Evolutionary conservation across 2,113 vertebrate genomes (phyloP), one percentile per base, ranked within the genome.

Genomic region (Delphinus delphis): DNA sequence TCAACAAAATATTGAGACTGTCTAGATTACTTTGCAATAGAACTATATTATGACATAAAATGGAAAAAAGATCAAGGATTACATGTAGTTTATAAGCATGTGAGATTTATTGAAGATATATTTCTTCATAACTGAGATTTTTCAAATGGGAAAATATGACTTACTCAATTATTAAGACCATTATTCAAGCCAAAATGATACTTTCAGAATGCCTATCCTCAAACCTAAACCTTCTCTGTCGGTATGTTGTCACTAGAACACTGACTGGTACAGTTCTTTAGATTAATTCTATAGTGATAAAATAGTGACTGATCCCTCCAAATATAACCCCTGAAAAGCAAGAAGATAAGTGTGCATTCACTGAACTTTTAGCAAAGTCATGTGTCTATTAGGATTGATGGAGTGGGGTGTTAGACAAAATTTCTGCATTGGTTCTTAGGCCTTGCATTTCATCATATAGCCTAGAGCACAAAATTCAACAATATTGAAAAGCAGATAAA

Each of bases 121-220:
- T 94, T 98, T 97, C n/a, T 97, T 96, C 14, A 70, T 80, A 92
- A 84, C 11, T 85, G 76, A 55, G 3, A 88, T 96, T 97, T 79
- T 79, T 13, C 94, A 97, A 93, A 47, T 95, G 71, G 28, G 73
- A 88, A 97, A 85, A 87, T 94, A n/a, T 94, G 6, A 91, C 25
- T 31, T 96, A 86, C 21, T 96, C 18, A 93, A 33, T 92, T 97
- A 81, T 82, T 88, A 77, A 97, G 97, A 55, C 6, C 7, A 14
- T 86, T 73, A 63, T 92, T 96, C 38, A 73, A 87, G 38, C 28
- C 21, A n/a, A 96, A 20, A 82, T 89, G 76, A 47, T 10, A 20
- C 83, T 94, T 87, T 89, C 14, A 86, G 13, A 84, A 71, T 55
- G 12, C 25, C 65, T 93, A 1, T 86, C 25, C 94, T 15, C 4